A percentile compares a stretch with the other conserved stretches of the same genome.
Evolutionary conservation across 2,797 vertebrate species (phyloP).

Genomic region (Dallia pectoralis): DNA sequence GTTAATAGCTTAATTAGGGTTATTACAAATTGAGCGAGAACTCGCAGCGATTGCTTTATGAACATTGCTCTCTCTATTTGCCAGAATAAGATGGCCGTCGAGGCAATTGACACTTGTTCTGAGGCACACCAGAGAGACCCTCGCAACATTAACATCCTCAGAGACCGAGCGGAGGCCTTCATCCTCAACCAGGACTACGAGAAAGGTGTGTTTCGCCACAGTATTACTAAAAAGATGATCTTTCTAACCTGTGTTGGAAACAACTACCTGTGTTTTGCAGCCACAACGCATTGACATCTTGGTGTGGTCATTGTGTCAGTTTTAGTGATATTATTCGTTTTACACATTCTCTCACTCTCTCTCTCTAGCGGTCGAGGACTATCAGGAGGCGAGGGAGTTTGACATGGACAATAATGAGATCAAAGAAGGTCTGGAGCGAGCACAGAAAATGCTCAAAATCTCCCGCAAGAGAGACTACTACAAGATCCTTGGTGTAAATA

Average conservation of each 20-base stretch:
- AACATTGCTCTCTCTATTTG: not conserved
- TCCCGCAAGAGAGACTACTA: conserved; percentile 85
- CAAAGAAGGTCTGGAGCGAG: conserved; percentile 78
- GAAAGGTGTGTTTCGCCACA: conserved; percentile 65
- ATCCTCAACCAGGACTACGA: conserved; percentile 84
- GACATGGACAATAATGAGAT: conserved; percentile 76
- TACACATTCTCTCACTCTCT: not conserved
- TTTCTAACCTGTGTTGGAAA: not conserved
- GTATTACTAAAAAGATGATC: not conserved
- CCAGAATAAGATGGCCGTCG: conserved; percentile 62
- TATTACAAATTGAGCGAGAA: not conserved
- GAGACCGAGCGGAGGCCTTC: conserved; percentile 82
- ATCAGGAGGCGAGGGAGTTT: conserved; percentile 80
- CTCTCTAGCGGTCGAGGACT: conserved; percentile 80
- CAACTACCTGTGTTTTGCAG: not conserved
- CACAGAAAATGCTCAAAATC: conserved; percentile 81
- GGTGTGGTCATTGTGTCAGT: not conserved
- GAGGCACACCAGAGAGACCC: conserved; percentile 82
- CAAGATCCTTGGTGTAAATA: conserved; percentile 81
- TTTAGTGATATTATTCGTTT: not conserved
- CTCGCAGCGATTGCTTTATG: not conserved
- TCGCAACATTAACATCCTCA: conserved; percentile 75
- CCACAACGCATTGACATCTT: not conserved
- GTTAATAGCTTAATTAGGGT: not conserved
- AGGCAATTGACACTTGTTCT: conserved; percentile 78